Evolutionary conservation across 2,113 vertebrate genomes (phyloP).

Genomic region (Petroica traversi): DNA sequence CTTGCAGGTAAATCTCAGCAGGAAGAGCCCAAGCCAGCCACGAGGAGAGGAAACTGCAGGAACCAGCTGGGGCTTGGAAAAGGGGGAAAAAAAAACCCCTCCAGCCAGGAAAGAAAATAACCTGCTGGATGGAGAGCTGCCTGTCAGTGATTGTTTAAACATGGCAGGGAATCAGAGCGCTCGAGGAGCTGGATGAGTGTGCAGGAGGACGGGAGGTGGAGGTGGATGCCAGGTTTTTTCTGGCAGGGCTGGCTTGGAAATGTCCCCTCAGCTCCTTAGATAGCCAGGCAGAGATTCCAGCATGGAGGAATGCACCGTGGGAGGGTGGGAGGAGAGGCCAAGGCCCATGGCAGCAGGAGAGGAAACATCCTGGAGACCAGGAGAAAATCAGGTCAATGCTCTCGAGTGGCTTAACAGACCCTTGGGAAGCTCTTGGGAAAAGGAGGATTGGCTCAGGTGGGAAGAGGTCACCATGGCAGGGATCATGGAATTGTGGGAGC

Average conservation of each 20-base stretch:
- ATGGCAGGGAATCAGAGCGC: background rate
- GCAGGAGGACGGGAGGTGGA: background rate
- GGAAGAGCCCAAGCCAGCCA: background rate
- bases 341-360: background rate
- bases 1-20: background rate
- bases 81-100: background rate
- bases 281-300: slow-evolving; percentile 28
- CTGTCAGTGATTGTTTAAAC: background rate
- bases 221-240: slow-evolving; percentile 16
- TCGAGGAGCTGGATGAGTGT: background rate
- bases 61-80: background rate
- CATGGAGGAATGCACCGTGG: slow-evolving; percentile 10
- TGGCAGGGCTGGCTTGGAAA: slow-evolving; percentile 16
- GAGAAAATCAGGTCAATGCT: background rate
- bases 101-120: background rate
- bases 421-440: background rate
- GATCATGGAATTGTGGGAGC: background rate
- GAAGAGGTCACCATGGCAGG: background rate
- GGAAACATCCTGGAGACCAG: background rate
- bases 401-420: background rate
- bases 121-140: background rate
- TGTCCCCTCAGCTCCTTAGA: slow-evolving; percentile 45
- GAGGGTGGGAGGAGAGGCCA: slow-evolving; percentile 43
- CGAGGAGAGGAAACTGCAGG: background rate
- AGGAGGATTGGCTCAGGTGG: fast-evolving